These are phyloP conservation scores for Hoplias malabaricus DNA, from an alignment of 2,113 vertebrate genomes.

Conservation along the genomic window DNA sequence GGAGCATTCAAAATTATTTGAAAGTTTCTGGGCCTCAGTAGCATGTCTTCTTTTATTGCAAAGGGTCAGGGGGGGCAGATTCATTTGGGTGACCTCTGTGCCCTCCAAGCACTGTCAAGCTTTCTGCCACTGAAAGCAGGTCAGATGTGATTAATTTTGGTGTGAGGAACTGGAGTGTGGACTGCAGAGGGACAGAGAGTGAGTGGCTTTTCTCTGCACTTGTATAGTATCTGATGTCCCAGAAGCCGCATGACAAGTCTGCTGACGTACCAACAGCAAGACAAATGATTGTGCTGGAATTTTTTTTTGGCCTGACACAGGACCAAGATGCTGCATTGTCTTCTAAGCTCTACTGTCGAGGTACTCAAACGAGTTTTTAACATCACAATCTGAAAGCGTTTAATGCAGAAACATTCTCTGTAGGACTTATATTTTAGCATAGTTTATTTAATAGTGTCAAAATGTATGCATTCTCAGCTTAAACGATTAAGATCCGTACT, in stretches of 20 bases:
- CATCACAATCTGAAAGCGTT: not conserved
- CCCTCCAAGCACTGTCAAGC: conserved; percentile 12
- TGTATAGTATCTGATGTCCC: conserved; percentile 35
- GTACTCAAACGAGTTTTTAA: conserved; percentile 17
- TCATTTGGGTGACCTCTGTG: not conserved
- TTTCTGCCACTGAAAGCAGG: conserved; percentile 31
- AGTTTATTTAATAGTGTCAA: too few relatives aligned
- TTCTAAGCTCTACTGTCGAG: not conserved
- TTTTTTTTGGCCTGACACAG: conserved; percentile 28
- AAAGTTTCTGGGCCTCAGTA: not conserved
- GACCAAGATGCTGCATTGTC: conserved; percentile 10
- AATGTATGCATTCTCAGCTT: too few relatives aligned
- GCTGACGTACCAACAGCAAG: conserved; percentile 37
- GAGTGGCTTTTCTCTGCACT: not conserved
- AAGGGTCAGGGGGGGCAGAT: not conserved
- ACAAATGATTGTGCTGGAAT: conserved; percentile 40
- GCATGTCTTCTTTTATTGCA: not conserved
- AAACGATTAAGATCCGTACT: too few relatives aligned
- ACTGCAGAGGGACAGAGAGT: not conserved
- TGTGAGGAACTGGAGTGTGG: not conserved
- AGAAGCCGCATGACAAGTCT: conserved; percentile 20
- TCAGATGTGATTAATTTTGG: conserved; percentile 33
- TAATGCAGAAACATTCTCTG: not conserved
- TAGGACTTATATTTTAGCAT: not conserved
- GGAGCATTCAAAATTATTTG: not conserved